Evolutionary conservation across 2,113 vertebrate genomes (phyloP).

Genomic region (Canis aureus): DNA sequence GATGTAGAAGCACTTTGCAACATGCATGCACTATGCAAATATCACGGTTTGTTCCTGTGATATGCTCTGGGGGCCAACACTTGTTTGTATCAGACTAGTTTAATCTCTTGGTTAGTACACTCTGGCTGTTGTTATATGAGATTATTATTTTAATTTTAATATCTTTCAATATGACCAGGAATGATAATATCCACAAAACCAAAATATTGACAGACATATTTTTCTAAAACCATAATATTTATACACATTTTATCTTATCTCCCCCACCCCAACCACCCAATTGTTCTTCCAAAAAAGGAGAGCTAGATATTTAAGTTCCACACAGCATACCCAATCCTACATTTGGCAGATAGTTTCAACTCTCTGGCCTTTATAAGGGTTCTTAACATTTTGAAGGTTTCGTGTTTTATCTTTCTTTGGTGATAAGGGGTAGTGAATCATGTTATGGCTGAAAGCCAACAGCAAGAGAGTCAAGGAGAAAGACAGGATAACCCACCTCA

Average conservation of each 20-base stretch:
- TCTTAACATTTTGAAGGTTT: not conserved
- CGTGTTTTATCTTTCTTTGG: not conserved
- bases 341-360: not conserved
- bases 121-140: not conserved
- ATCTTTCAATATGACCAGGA: slow-evolving; percentile 24
- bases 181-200: not conserved
- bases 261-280: not conserved
- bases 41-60: not conserved
- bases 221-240: not conserved
- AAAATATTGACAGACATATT: not conserved
- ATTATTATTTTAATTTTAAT: slow-evolving; percentile 48
- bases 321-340: not conserved
- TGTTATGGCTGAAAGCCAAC: not conserved
- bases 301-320: not conserved
- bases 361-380: not conserved
- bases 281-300: not conserved
- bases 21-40: not conserved
- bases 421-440: not conserved
- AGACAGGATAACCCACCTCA: not conserved
- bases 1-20: not conserved
- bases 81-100: not conserved
- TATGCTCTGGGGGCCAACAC: not conserved
- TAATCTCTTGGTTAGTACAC: not conserved
- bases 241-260: not conserved
- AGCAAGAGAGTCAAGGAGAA: not conserved